Percentiles rank a stretch among this genome's conserved stretches.
Evolutionary conservation across 1,140 invertebrate genomes (phyloP).

Genomic region (Colletes gigas): DNA sequence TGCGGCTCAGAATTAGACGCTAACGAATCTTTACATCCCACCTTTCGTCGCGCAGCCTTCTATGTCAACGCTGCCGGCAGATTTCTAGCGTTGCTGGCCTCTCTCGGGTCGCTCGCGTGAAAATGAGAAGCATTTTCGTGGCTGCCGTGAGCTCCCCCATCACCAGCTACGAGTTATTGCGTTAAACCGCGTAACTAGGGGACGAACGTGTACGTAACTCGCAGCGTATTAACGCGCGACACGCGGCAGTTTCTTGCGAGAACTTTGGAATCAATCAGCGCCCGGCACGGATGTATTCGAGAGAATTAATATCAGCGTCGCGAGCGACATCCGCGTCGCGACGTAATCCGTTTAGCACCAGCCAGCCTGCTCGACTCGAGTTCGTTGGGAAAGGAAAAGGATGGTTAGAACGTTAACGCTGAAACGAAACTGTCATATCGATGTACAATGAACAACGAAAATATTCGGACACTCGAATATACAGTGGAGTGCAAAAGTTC

Average conservation of each 20-base stretch:
- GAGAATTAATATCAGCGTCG: constrained; percentile 67
- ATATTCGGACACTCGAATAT: too few species aligned
- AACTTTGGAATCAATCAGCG: constrained; percentile 67
- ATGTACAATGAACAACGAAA: too few species aligned
- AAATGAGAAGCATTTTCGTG: constrained; percentile 64
- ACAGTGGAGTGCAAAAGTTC: too few species aligned
- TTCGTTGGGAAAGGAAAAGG: constrained; percentile 34
- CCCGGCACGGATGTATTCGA: constrained; percentile 65
- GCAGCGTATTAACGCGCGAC: constrained; percentile 58
- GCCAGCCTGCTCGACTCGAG: constrained; percentile 41
- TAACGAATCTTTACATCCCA: constrained; percentile 64
- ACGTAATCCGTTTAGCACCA: constrained; percentile 58
- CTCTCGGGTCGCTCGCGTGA: constrained; percentile 42
- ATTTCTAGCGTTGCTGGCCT: constrained; percentile 54
- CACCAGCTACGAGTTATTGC: constrained; percentile 60
- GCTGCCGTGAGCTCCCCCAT: constrained; percentile 30
- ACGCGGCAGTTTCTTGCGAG: constrained; percentile 63
- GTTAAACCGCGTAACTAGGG: constrained; percentile 67
- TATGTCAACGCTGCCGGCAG: constrained; percentile 57
- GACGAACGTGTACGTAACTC: constrained; percentile 66
- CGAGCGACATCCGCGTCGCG: constrained; percentile 61
- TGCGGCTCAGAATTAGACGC: constrained; percentile 59
- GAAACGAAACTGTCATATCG: too few species aligned
- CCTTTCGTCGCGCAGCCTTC: constrained; percentile 52
- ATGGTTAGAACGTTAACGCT: neutral